These are phyloP conservation scores for Cyphomyrmex costatus DNA, from an alignment of 1,140 invertebrate species.

Conservation along the genomic window DNA sequence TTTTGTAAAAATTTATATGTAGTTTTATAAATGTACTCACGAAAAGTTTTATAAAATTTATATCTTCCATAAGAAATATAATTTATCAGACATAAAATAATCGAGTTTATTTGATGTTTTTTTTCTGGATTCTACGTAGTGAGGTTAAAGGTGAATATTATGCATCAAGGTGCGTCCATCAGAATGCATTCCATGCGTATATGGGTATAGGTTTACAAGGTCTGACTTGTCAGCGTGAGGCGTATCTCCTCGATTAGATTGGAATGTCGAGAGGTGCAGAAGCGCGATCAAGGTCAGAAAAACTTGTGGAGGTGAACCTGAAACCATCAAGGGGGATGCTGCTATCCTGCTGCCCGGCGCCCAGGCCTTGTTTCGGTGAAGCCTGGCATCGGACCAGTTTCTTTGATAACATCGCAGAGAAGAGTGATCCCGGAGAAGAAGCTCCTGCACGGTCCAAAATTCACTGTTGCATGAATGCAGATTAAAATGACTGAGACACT, in stretches of 20 bases:
- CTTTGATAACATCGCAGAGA: slow-evolving; percentile 40
- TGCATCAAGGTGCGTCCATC: slow-evolving; percentile 15
- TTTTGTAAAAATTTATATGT: background rate
- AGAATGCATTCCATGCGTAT: background rate
- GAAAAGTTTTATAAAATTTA: background rate
- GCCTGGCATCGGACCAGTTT: slow-evolving; percentile 36
- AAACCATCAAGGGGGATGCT: slow-evolving; percentile 18
- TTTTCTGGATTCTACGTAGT: background rate
- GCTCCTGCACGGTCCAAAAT: slow-evolving; percentile 9
- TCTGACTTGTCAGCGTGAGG: slow-evolving; percentile 41
- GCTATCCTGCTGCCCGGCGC: background rate
- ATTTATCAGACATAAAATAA: background rate
- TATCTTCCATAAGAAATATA: background rate
- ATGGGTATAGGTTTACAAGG: background rate
- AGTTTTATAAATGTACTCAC: background rate
- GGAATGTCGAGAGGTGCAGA: slow-evolving; percentile 72
- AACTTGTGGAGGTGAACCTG: slow-evolving; percentile 44
- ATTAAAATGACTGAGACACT: background rate
- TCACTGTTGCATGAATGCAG: background rate
- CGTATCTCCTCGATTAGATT: slow-evolving; percentile 69
- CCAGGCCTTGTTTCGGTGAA: slow-evolving; percentile 37
- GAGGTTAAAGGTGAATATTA: slow-evolving; percentile 28
- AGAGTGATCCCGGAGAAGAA: slow-evolving; percentile 18
- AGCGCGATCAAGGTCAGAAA: slow-evolving; percentile 68
- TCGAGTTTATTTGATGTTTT: slow-evolving; percentile 13